Evolutionary conservation across 2,113 vertebrate genomes (phyloP), one percentile per base, ranked within the genome.

Genomic region (Edolisoma coerulescens): DNA sequence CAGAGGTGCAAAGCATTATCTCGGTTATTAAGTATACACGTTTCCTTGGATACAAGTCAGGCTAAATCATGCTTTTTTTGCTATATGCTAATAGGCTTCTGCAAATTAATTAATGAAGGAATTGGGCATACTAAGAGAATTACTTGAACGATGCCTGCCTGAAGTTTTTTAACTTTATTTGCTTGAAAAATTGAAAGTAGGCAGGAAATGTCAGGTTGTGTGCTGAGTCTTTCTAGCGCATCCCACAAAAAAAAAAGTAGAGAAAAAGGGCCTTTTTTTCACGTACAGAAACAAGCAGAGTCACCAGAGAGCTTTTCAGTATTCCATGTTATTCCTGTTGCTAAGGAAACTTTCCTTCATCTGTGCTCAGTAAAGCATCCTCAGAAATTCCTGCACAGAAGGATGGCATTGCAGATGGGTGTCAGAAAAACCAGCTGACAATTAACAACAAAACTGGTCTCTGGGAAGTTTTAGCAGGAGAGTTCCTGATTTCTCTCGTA

Each of bases 21-120:
- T 89, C 65, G 30, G 41, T 68, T 63, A 81, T 87, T 92, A 82
- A 65, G 47, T 53, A 73, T 61, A 82, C 57, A 64, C 0, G 13
- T 94, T 89, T 92, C 77, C 87, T 91, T 93, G 87, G 87, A 63
- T 79, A 91, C 89, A 75, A 91, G 83, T 70, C 84, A 90, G 76
- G n/a, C 13, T 92, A 96, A 93, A 93, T 67, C 54, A 57, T 21
- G 13, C 17, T 42, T 63, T 82, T 53, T 59, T 68, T 54, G 33
- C 52, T 89, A 64, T 67, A 84, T 79, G 89, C 70, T 93, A 91
- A 95, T 86, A 81, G 37, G 75, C 20, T 76, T 85, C 69, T 74
- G 67, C 30, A 96, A 96, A 96, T 91, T 94, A 95, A 95, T 95
- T 96, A 96, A 77, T 87, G 54, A 85, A 96, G 45, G 78, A 94